These are phyloP conservation scores for Trididemnum miniatum DNA, from an alignment of 23 tunicate species.

Conservation along the genomic window DNA sequence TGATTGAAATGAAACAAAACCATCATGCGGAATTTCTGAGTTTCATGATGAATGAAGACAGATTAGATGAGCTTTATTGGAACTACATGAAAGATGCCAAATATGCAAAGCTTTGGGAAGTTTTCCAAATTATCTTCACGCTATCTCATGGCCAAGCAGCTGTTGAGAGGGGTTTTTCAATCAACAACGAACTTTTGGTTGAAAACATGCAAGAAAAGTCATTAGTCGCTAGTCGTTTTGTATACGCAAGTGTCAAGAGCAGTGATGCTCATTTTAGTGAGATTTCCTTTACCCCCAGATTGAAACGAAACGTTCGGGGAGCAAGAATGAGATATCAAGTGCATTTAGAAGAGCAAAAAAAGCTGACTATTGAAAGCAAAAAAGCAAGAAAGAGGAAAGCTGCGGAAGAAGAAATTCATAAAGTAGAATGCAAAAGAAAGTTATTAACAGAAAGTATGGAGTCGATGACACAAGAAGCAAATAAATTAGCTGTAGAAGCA, in stretches of 20 bases:
- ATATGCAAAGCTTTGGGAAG: slow-evolving; percentile 6
- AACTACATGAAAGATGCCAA: slow-evolving; percentile 8
- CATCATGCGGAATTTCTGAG: not conserved
- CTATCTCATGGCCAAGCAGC: slow-evolving; percentile 24
- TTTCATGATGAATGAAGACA: not conserved
- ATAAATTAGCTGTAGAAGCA: no score
- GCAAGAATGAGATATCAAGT: slow-evolving; percentile 22
- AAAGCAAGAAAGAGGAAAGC: no score
- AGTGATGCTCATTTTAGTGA: not conserved
- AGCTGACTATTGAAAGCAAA: not conserved
- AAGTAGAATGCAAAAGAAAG: no score
- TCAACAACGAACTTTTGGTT: slow-evolving; percentile 6
- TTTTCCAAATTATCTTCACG: slow-evolving; percentile 4
- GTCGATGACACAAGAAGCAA: no score
- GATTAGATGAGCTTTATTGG: slow-evolving; percentile 17
- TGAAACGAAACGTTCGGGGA: slow-evolving; percentile 6
- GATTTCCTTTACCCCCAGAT: not conserved
- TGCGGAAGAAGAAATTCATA: no score
- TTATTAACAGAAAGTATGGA: no score
- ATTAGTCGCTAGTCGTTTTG: slow-evolving; percentile 1
- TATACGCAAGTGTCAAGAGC: not conserved
- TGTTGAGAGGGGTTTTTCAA: slow-evolving; percentile 20
- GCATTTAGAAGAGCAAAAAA: slow-evolving; percentile 17
- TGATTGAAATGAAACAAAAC: slow-evolving; percentile 14
- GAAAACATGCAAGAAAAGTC: not conserved